Percentiles rank a stretch among this genome's conserved stretches.
Evolutionary conservation across 2,797 vertebrate species (phyloP).

Genomic region (Diplodus sargus): DNA sequence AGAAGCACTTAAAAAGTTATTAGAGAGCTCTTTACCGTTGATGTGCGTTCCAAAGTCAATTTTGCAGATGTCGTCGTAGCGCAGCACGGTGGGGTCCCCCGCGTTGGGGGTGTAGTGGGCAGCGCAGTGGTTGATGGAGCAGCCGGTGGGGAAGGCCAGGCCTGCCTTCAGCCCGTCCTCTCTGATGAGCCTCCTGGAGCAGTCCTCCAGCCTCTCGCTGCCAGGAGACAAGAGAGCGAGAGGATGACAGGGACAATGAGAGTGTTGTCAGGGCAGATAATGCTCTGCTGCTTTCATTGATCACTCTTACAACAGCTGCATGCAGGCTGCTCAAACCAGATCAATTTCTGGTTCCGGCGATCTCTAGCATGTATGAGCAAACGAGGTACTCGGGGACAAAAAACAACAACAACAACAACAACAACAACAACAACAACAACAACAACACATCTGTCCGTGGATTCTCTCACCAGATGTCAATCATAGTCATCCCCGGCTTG

Average conservation of each 20-base stretch:
- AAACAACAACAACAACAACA: too few relatives aligned
- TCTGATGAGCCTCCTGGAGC: constrained; percentile 96
- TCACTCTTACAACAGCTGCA: constrained; percentile 15
- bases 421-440: too few relatives aligned
- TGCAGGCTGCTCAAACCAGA: not conserved
- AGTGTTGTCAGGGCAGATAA: constrained; percentile 25
- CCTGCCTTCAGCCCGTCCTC: constrained; percentile 95
- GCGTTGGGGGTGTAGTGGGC: constrained; percentile 99
- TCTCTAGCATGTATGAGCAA: not conserved
- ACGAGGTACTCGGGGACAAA: not conserved
- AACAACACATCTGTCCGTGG: not conserved
- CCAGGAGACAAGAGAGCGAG: constrained; percentile 29
- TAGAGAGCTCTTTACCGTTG: constrained; percentile 86
- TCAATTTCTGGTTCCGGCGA: constrained; percentile 8
- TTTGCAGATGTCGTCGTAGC: constrained; percentile 98
- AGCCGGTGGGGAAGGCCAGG: constrained; percentile 97
- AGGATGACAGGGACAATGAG: constrained; percentile 31
- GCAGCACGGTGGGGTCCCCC: constrained; percentile 95
- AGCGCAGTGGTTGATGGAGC: constrained; percentile 98
- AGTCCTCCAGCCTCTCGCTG: constrained; percentile 97
- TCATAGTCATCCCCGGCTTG: constrained; percentile 98
- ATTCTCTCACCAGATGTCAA: constrained; percentile 96
- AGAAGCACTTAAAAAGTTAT: constrained; percentile 32
- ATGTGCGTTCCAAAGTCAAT: constrained; percentile 99
- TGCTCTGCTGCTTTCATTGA: constrained; percentile 3